Base-by-base conservation (phyloP, 2,888 invertebrate genomes). In the Creontiades dilutus region DNA sequence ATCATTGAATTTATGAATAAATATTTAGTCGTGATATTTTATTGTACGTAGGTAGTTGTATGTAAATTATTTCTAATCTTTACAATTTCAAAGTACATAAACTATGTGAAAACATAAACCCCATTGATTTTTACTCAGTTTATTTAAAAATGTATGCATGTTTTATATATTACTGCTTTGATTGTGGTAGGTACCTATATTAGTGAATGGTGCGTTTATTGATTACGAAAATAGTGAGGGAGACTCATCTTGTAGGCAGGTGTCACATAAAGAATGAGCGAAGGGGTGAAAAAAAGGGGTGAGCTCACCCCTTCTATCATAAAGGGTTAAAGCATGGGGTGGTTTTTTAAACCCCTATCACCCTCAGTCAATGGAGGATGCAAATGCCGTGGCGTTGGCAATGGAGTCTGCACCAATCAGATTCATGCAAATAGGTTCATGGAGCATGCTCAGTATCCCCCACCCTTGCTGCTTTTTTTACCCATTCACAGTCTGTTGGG, bases 261-360 rank as follows among this genome's bases (percentile, higher is more conserved):
- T 86, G 86, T 85, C 37, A 16, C 57, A n/a, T 57, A 57, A 68
- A 68, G 85, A 55, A 55, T 85, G 85, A 85, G 46, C 16, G 78
- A 88, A 52, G 88, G 88, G 88, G 76, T 88, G 78, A 88, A 88
- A 86, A 88, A 88, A 78, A 75, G 88, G 87, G 76, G 88, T 46
- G 28, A 23, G 19, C 55, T 48, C 78, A 78, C 88, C 86, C 61
- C 75, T 47, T 88, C 28, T 37, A n/a, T 76, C 14, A n/a, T 14
- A 52, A 88, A 88, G 80, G 88, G 88, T 88, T 88, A 28, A 14
- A 37, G 19, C n/a, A 76, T 76, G 78, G 48, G 80, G 88, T 13
- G 55, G 78, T 47, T 75, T 86, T 86, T 86, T 75, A 28, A 68
- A 61, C 5, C 23, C 68, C 19, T n/a, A 12, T 46, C 80, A 14